phyloP scores from a whole-genome alignment of 2,797 vertebrate genomes.

The Neosilurus hyrtlii region DNA sequence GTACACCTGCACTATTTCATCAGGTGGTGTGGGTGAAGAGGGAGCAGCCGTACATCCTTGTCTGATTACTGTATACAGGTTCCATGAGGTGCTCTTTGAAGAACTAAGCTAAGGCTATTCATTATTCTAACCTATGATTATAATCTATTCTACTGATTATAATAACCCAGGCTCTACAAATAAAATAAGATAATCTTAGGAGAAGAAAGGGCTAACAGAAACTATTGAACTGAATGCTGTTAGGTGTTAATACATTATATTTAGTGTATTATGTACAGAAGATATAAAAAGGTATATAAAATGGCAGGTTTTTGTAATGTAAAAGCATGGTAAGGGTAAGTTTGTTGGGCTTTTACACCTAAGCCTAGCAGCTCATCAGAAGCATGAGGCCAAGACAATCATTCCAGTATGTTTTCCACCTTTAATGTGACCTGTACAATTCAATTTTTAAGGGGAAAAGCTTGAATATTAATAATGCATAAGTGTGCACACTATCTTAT shows the following conservation, averaged over 20 bases:
- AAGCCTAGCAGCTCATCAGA: too few species aligned
- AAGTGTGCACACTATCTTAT: too few species aligned
- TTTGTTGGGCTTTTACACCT: too few species aligned
- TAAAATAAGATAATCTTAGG: not conserved
- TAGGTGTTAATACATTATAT: not conserved
- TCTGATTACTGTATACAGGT: conserved; percentile 34
- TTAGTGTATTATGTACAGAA: too few species aligned
- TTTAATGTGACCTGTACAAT: too few species aligned
- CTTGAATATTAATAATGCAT: too few species aligned
- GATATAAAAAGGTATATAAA: too few species aligned
- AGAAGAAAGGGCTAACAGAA: not conserved
- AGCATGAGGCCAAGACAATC: too few species aligned
- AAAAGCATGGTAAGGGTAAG: too few species aligned
- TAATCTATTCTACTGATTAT: not conserved
- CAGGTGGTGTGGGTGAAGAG: conserved; percentile 30
- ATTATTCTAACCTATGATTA: not conserved
- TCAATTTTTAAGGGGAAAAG: too few species aligned
- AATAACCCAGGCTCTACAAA: not conserved
- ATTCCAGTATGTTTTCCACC: too few species aligned
- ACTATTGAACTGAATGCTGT: not conserved
- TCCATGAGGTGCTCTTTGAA: not conserved
- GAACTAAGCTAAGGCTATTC: not conserved
- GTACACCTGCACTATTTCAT: conserved; percentile 47
- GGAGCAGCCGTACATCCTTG: conserved; percentile 38
- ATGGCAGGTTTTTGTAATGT: too few species aligned